phyloP scores from a whole-genome alignment of 2,888 invertebrate species.

The Dascillus cervinus region DNA sequence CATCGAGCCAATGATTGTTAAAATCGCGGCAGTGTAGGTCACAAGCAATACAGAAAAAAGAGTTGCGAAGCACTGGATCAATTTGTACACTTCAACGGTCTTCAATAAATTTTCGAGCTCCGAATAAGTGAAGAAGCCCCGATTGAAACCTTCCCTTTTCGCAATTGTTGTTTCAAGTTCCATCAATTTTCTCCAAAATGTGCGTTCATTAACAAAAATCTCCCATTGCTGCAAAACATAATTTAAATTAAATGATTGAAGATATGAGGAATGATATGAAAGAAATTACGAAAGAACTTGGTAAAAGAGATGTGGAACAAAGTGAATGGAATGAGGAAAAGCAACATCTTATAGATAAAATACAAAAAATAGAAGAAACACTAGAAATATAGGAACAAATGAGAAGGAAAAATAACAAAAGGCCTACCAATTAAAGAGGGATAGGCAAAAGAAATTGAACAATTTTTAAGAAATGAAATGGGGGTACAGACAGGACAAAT shows the following conservation, averaged over 20 bases:
- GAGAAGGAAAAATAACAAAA: constrained; percentile 6
- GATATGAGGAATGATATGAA: background rate
- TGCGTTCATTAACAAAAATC: constrained; percentile 66
- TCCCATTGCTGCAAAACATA: constrained; percentile 73
- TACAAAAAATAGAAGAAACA: no score
- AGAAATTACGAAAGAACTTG: background rate
- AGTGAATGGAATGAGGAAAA: no score
- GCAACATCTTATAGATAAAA: no score
- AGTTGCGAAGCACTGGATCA: constrained; percentile 46
- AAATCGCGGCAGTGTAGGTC: constrained; percentile 53
- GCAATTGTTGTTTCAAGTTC: constrained; percentile 68
- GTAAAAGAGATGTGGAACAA: no score
- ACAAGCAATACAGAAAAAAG: constrained; percentile 52
- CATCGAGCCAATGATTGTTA: constrained; percentile 54
- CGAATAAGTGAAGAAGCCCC: constrained; percentile 79
- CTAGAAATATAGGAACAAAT: no score
- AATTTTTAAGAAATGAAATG: no score
- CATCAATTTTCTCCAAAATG: constrained; percentile 65
- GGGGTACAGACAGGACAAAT: no score
- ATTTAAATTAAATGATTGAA: no score
- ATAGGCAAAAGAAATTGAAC: no score
- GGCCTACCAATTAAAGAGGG: no score
- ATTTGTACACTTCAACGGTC: constrained; percentile 41
- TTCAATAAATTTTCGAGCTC: constrained; percentile 58
- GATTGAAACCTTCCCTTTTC: constrained; percentile 57